Evolutionary conservation across 2,797 vertebrate genomes (phyloP).

Genomic region (Huso huso): DNA sequence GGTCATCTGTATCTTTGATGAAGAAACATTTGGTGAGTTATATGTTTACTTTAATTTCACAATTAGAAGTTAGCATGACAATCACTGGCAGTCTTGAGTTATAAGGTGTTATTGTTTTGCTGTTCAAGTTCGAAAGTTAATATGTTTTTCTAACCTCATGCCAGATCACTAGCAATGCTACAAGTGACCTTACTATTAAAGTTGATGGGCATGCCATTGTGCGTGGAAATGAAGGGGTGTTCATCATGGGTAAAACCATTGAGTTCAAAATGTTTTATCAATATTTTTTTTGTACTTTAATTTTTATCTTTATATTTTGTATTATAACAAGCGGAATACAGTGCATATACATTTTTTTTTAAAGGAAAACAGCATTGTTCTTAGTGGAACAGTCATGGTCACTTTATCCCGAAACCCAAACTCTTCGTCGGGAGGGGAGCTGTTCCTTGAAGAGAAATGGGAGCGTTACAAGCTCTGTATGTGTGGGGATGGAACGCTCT

Average conservation of each 20-base stretch:
- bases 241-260: conserved; percentile 94
- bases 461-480: conserved; percentile 94
- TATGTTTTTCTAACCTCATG: background rate
- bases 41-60: too few species aligned
- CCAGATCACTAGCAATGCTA: conserved; percentile 91
- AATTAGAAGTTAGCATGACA: too few species aligned
- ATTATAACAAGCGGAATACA: too few species aligned
- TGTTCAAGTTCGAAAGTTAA: too few species aligned
- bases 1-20: too few species aligned
- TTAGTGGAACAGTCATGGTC: conserved; percentile 91
- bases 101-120: too few species aligned
- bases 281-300: too few species aligned
- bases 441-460: conserved; percentile 63
- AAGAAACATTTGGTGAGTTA: too few species aligned
- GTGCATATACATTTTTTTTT: background rate
- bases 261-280: conserved; percentile 69
- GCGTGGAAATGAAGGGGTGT: conserved; percentile 93
- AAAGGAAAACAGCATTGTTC: conserved; percentile 90
- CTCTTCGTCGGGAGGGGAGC: conserved; percentile 62
- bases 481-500: conserved; percentile 89
- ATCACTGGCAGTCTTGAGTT: too few species aligned
- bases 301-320: too few species aligned
- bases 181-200: conserved; percentile 88
- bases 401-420: conserved; percentile 76
- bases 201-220: conserved; percentile 84